A percentile compares a stretch with the other conserved stretches of the same genome.
Evolutionary conservation across 2,888 invertebrate genomes (phyloP).

Genomic region (Catocala nupta): DNA sequence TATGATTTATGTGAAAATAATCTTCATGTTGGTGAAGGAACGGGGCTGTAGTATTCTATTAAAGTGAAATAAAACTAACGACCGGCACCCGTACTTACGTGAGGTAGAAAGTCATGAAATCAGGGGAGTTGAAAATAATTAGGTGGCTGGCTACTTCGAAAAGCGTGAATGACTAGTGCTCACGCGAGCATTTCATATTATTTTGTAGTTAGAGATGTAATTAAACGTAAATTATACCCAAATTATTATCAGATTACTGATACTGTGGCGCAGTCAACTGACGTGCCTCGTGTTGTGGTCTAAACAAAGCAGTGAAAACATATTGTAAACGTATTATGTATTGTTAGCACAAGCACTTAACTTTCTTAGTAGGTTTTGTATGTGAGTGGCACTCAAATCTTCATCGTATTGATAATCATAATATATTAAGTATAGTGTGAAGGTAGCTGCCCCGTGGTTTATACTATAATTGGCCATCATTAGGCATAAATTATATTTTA

Average conservation of each 20-base stretch:
- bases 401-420: too few species aligned
- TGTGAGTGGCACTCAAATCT: too few species aligned
- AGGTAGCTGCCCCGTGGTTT: too few species aligned
- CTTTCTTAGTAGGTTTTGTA: too few species aligned
- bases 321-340: neutral
- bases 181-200: constrained; percentile 82
- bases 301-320: constrained; percentile 26
- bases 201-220: constrained; percentile 79
- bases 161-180: constrained; percentile 73
- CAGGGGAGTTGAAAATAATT: constrained; percentile 74
- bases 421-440: too few species aligned
- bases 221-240: constrained; percentile 75
- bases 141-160: constrained; percentile 63
- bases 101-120: constrained; percentile 70
- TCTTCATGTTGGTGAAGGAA: constrained; percentile 5
- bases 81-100: constrained; percentile 45
- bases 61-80: constrained; percentile 47
- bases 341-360: neutral
- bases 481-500: too few species aligned
- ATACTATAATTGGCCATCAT: too few species aligned
- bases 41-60: constrained; percentile 40
- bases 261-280: constrained; percentile 34
- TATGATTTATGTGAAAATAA: constrained; percentile 16
- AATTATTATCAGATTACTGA: constrained; percentile 68
- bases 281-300: constrained; percentile 7